A percentile compares a stretch with the other conserved stretches of the same genome.
Evolutionary conservation across 2,888 invertebrate species (phyloP).

Genomic region (Sarcophaga carnaria): DNA sequence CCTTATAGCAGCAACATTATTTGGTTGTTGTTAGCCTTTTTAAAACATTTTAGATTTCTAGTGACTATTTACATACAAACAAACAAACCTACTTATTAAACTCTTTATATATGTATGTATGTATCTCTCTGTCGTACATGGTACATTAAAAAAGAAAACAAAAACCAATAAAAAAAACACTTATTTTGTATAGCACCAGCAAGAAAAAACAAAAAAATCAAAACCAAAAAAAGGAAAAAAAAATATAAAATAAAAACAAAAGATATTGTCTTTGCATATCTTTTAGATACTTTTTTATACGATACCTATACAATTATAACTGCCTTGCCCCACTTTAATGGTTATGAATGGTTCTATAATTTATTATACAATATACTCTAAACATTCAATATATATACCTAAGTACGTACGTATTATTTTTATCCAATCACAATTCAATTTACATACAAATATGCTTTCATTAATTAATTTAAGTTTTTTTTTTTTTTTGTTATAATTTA

Average conservation of each 20-base stretch:
- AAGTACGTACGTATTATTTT: background rate
- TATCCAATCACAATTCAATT: background rate
- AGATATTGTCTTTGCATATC: conserved; percentile 1
- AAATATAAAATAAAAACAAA: conserved; percentile 1
- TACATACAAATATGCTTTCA: conserved; percentile 25
- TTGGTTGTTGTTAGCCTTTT: background rate
- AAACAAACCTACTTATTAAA: background rate
- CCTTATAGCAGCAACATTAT: background rate
- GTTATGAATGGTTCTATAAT: conserved; percentile 56
- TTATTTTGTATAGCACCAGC: conserved; percentile 66
- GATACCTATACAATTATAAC: background rate
- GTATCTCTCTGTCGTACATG: conserved; percentile 25
- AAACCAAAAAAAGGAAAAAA: background rate
- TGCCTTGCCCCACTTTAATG: conserved; percentile 56
- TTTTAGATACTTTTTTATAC: conserved; percentile 28
- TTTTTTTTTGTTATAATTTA: conserved; percentile 6
- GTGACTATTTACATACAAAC: background rate
- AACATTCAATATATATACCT: background rate
- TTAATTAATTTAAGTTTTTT: conserved; percentile 24
- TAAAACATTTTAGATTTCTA: background rate
- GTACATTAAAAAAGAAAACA: conserved; percentile 14
- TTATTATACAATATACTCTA: background rate
- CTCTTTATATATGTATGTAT: background rate
- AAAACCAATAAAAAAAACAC: conserved; percentile 35
- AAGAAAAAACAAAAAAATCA: conserved; percentile 23